phyloP scores from a whole-genome alignment of 2,797 vertebrate genomes.

The Varecia variegata region DNA sequence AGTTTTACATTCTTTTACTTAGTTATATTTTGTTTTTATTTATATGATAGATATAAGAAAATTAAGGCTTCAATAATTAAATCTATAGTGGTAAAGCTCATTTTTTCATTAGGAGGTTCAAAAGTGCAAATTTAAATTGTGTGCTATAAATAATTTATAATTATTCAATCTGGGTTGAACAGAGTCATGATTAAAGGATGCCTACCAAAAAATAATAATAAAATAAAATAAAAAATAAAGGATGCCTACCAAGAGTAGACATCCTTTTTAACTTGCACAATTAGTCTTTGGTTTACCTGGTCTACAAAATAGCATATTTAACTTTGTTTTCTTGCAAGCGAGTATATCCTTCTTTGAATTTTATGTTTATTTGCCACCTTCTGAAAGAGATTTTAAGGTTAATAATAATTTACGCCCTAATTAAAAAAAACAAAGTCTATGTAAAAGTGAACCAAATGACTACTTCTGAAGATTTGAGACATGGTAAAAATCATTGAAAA shows the following conservation, averaged over 20 bases:
- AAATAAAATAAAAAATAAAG: background rate
- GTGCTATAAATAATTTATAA: background rate
- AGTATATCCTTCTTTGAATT: background rate
- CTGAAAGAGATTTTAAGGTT: background rate
- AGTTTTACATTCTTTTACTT: background rate
- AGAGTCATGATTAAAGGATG: background rate
- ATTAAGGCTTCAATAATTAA: background rate
- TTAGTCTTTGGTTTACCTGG: background rate
- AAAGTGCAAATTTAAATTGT: background rate
- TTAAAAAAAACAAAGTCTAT: background rate
- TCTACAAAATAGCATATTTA: background rate
- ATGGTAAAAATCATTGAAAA: background rate
- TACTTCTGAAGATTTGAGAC: background rate
- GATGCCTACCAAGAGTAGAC: background rate
- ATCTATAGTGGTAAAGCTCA: background rate
- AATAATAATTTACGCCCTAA: slow-evolving; percentile 25
- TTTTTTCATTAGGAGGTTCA: background rate
- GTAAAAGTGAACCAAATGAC: background rate
- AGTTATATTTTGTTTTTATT: background rate
- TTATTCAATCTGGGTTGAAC: background rate
- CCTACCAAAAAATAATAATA: too few relatives aligned
- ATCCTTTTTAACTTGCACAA: background rate
- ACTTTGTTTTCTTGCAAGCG: background rate
- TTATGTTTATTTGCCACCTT: background rate
- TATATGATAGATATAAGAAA: background rate